These are phyloP conservation scores for Biston betularia DNA, from an alignment of 2,888 invertebrate genomes.

Conservation along the genomic window DNA sequence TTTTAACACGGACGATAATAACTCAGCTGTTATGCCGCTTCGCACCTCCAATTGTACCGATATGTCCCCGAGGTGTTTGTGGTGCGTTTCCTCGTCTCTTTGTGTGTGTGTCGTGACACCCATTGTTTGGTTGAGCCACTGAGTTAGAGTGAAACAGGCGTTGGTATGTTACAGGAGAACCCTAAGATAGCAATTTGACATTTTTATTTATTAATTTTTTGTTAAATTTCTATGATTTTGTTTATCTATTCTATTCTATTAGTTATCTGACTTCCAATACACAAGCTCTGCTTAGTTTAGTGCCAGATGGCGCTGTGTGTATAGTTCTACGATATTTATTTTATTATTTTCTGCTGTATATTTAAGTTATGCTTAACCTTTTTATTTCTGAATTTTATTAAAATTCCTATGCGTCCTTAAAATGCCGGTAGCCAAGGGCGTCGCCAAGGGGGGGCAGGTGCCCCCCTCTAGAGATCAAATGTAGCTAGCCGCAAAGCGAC, in stretches of 20 bases:
- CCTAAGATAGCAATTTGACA: background rate
- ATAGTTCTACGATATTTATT: too few species aligned
- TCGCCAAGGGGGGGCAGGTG: too few species aligned
- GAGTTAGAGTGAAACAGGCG: background rate
- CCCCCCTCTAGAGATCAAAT: too few species aligned
- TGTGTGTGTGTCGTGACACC: slow-evolving; percentile 35
- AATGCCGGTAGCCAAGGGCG: background rate
- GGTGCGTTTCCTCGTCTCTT: slow-evolving; percentile 20
- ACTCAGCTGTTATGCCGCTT: slow-evolving; percentile 69
- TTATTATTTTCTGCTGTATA: too few species aligned
- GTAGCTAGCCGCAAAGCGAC: too few species aligned
- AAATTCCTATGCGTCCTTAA: background rate
- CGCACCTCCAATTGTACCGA: slow-evolving; percentile 63
- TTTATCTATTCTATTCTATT: too few species aligned
- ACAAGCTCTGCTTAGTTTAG: too few species aligned
- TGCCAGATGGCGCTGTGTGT: too few species aligned
- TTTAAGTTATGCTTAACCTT: background rate
- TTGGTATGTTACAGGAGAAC: background rate
- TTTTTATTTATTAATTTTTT: too few species aligned
- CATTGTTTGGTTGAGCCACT: slow-evolving; percentile 41
- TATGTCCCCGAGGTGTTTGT: slow-evolving; percentile 49
- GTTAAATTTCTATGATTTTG: too few species aligned
- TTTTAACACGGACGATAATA: slow-evolving; percentile 61
- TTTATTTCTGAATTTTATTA: background rate
- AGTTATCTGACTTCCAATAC: too few species aligned